A percentile compares a stretch with the other conserved stretches of the same genome.
Conservation (phyloP, 2,113 vertebrate genomes). For the Pluvianellus socialis region DNA sequence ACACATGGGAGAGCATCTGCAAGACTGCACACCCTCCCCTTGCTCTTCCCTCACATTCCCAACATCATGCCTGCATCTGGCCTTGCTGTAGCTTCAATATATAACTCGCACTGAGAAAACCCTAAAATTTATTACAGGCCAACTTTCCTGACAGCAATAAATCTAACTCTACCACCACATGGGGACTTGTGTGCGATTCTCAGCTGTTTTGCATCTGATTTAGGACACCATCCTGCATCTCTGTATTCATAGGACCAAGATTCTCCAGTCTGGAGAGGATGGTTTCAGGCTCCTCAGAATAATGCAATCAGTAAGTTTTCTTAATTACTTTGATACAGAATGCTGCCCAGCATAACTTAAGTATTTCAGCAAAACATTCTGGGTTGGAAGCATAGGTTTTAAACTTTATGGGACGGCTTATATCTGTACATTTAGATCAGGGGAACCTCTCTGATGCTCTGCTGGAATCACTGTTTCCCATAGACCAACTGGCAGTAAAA, state of each 20-base stretch:
- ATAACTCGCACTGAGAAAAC: rapidly evolving
- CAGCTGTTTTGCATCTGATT: background rate
- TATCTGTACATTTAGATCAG: background rate
- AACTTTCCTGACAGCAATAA: background rate
- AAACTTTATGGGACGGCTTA: background rate
- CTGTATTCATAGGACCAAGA: background rate
- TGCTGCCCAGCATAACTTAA: background rate
- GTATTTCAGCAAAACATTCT: background rate
- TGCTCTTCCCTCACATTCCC: background rate
- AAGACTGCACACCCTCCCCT: background rate
- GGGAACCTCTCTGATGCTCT: background rate
- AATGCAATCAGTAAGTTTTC: background rate
- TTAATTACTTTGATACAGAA: background rate
- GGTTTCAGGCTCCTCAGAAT: background rate
- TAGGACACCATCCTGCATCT: background rate
- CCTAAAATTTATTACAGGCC: background rate
- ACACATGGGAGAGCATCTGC: background rate
- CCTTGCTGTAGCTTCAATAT: background rate
- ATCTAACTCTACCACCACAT: background rate
- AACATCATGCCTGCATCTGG: background rate
- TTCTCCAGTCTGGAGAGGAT: background rate
- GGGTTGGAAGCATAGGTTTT: background rate
- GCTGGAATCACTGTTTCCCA: background rate
- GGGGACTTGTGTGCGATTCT: background rate
- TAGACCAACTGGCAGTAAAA: background rate